Evolutionary conservation across 1,140 invertebrate genomes (phyloP).

Genomic region (Hetaerina americana): DNA sequence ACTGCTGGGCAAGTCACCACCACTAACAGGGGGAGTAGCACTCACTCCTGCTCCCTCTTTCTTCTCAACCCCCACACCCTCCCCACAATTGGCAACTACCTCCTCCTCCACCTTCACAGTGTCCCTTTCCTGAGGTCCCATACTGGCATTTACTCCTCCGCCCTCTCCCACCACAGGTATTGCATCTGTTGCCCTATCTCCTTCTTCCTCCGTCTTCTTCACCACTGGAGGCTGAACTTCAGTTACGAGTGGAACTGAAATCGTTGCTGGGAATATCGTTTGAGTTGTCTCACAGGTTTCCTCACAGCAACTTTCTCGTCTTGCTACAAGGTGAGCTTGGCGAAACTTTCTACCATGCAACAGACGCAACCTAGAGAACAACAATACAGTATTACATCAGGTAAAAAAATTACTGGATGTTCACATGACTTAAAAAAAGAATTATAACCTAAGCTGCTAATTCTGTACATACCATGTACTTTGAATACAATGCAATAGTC

Average conservation of each 20-base stretch:
- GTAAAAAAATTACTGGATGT: too few relatives aligned
- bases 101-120: slow-evolving; percentile 16
- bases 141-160: slow-evolving; percentile 17
- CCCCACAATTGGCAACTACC: slow-evolving; percentile 17
- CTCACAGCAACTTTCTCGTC: slow-evolving; percentile 15
- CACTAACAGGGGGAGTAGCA: too few relatives aligned
- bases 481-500: too few relatives aligned
- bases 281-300: slow-evolving; percentile 13
- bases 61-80: slow-evolving; percentile 17
- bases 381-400: too few relatives aligned
- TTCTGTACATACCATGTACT: too few relatives aligned
- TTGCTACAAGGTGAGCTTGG: slow-evolving; percentile 22
- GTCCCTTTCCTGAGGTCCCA: slow-evolving; percentile 11
- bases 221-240: slow-evolving; percentile 20
- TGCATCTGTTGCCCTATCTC: slow-evolving; percentile 13
- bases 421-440: too few relatives aligned
- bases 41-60: not conserved
- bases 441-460: too few relatives aligned
- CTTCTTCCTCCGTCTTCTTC: slow-evolving; percentile 18
- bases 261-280: slow-evolving; percentile 2
- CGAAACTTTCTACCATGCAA: slow-evolving; percentile 61
- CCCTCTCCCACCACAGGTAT: slow-evolving; percentile 17
- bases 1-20: too few relatives aligned
- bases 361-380: slow-evolving; percentile 45
- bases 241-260: not conserved